Evolutionary conservation across 2,797 vertebrate genomes (phyloP).

Genomic region (Gallinago stenura): DNA sequence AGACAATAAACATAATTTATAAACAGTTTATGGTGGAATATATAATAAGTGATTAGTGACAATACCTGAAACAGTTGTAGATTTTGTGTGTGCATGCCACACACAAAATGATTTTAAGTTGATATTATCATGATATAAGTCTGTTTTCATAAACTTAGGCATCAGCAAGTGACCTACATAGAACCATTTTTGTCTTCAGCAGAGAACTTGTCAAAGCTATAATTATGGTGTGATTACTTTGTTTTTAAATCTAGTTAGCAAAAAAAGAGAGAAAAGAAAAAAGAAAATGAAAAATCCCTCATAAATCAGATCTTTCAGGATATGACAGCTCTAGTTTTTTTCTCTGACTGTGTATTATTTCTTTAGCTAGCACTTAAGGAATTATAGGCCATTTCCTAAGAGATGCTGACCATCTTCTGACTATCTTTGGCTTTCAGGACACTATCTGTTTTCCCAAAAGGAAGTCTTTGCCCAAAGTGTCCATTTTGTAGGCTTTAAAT

Average conservation of each 20-base stretch:
- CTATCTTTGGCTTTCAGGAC: background rate
- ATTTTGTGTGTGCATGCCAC: background rate
- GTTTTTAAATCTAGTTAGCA: conserved; percentile 68
- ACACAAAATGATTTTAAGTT: conserved; percentile 13
- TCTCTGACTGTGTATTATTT: background rate
- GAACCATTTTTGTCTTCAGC: conserved; percentile 66
- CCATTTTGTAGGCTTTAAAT: background rate
- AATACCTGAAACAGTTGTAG: conserved; percentile 36
- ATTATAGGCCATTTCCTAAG: background rate
- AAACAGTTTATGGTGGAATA: conserved; percentile 35
- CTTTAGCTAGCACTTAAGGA: background rate
- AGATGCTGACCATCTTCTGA: background rate
- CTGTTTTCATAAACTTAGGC: conserved; percentile 62
- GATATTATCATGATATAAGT: conserved; percentile 34
- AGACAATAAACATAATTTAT: conserved; percentile 72
- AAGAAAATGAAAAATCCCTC: conserved; percentile 40
- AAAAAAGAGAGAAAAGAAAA: background rate
- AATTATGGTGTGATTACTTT: conserved; percentile 74
- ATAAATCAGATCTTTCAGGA: conserved; percentile 32
- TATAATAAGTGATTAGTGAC: conserved; percentile 9
- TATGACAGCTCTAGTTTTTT: conserved; percentile 33
- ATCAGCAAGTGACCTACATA: conserved; percentile 71
- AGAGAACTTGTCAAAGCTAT: conserved; percentile 73
- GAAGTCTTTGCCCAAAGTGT: background rate
- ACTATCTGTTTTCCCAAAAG: background rate